Percentiles rank a stretch among this genome's conserved stretches.
Conservation (phyloP, 2,888 invertebrate genomes). For the Mylabris sibirica region DNA sequence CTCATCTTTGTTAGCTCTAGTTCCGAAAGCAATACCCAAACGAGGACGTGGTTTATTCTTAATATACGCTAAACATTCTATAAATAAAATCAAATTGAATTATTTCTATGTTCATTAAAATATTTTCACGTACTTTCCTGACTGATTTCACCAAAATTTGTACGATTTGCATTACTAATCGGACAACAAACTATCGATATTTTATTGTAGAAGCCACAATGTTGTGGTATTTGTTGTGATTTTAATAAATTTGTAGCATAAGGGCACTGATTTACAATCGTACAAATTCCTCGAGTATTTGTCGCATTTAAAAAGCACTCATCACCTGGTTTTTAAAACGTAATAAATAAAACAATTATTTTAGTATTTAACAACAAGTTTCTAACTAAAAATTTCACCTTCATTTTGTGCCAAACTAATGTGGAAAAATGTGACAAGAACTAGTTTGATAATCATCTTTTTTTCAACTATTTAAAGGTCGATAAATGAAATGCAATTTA, state of each 20-base stretch:
- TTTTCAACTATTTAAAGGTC: no score
- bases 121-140: background rate
- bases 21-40: background rate
- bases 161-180: background rate
- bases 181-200: conserved; percentile 25
- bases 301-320: background rate
- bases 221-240: conserved; percentile 11
- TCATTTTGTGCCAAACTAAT: background rate
- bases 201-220: conserved; percentile 15
- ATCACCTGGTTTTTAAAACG: background rate
- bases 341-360: background rate
- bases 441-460: no score
- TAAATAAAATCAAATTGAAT: background rate
- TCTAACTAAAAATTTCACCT: background rate
- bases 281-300: background rate
- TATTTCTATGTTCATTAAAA: background rate
- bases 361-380: background rate
- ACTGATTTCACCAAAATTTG: background rate
- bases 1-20: background rate
- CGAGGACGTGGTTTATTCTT: background rate
- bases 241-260: conserved; percentile 17
- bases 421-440: no score
- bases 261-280: conserved; percentile 2
- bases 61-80: background rate
- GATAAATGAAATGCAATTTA: no score